These are phyloP conservation scores for Pyralis farinalis DNA, from an alignment of 2,888 invertebrate species.

Conservation along the genomic window DNA sequence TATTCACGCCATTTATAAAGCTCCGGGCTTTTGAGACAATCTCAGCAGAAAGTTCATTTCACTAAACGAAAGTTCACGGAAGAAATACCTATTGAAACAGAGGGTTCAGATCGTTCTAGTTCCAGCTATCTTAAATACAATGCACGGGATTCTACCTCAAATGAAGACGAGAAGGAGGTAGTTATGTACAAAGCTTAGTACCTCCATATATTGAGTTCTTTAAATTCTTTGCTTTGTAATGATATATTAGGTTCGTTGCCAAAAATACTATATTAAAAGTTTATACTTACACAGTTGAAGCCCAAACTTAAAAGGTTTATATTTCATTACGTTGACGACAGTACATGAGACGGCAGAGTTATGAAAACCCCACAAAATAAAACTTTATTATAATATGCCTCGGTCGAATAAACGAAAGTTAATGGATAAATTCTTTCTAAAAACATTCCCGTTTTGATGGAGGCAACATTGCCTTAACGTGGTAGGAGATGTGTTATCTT, in stretches of 20 bases:
- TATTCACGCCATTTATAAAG: no score
- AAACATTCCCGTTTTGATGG: neutral
- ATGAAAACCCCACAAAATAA: neutral
- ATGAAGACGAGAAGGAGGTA: no score
- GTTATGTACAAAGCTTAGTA: no score
- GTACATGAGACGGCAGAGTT: constrained; percentile 3
- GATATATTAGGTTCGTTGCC: neutral
- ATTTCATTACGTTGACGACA: constrained; percentile 20
- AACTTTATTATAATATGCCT: neutral
- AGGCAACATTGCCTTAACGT: neutral
- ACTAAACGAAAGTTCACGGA: no score
- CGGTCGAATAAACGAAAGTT: neutral
- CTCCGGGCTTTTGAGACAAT: no score
- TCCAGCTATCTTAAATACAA: no score
- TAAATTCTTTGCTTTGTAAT: no score
- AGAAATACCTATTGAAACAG: no score
- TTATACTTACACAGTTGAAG: neutral
- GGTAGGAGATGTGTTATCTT: neutral
- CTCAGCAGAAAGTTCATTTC: no score
- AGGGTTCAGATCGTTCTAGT: no score
- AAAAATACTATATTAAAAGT: neutral
- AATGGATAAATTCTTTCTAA: constrained; percentile 1
- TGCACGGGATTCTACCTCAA: no score
- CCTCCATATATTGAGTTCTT: no score
- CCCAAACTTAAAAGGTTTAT: constrained; percentile 2